Percentiles rank a stretch among this genome's conserved stretches.
These are phyloP conservation scores for Phortica variegata DNA, from an alignment of 1,140 invertebrate genomes.

Conservation along the genomic window DNA sequence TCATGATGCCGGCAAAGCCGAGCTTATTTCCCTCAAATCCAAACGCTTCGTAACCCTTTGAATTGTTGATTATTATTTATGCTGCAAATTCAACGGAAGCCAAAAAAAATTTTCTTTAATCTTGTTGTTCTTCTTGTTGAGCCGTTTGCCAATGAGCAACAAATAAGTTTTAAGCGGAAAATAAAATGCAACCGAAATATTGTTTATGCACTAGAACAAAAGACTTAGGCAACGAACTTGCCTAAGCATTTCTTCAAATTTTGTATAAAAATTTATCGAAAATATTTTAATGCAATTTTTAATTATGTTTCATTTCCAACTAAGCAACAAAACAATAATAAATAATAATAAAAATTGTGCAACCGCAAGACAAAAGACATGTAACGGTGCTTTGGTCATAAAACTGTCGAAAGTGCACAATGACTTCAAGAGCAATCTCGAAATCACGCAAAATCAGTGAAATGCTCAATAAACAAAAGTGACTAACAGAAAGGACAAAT, in stretches of 20 bases:
- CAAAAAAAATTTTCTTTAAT: constrained; percentile 25
- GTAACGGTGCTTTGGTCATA: constrained; percentile 39
- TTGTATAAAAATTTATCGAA: neutral
- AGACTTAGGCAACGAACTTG: constrained; percentile 41
- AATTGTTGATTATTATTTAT: constrained; percentile 27
- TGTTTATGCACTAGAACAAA: constrained; percentile 31
- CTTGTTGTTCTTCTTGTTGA: constrained; percentile 18
- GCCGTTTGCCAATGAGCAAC: constrained; percentile 21
- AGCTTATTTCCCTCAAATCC: constrained; percentile 26
- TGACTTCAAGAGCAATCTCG: no score
- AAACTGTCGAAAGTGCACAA: constrained; percentile 23
- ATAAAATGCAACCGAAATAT: no score
- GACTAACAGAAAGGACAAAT: no score
- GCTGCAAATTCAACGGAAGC: constrained; percentile 41
- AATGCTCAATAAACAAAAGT: no score
- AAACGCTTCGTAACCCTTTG: no score
- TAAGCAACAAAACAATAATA: neutral
- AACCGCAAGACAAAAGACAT: constrained; percentile 23
- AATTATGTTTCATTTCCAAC: neutral
- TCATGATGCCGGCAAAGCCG: constrained; percentile 36
- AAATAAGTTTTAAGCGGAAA: constrained; percentile 31
- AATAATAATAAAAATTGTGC: neutral
- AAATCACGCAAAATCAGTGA: constrained; percentile 51
- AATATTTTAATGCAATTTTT: neutral
- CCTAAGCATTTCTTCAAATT: neutral